These are phyloP conservation scores for Eupithecia insigniata DNA, from an alignment of 2,888 invertebrate genomes.

Conservation along the genomic window DNA sequence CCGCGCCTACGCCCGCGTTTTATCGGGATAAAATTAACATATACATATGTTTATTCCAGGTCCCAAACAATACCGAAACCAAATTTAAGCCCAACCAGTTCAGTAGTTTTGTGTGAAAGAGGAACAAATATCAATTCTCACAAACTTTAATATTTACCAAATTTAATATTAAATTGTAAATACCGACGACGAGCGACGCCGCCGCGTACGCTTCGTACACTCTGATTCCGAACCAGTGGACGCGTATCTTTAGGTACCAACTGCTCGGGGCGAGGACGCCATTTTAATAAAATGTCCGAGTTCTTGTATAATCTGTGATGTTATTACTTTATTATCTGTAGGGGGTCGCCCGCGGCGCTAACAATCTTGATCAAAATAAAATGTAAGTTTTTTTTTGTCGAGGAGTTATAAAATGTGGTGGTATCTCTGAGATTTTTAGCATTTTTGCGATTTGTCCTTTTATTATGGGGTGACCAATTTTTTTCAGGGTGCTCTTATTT, in stretches of 20 bases:
- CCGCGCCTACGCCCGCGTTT: no score
- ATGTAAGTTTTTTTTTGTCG: constrained; percentile 17
- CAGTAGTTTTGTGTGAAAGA: no score
- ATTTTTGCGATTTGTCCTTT: background rate
- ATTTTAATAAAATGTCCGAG: constrained; percentile 52
- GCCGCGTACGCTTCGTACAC: no score
- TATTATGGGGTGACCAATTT: background rate
- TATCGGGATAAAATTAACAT: no score
- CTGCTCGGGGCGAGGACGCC: constrained; percentile 53
- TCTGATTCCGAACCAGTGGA: no score
- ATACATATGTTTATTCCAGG: no score
- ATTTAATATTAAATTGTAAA: no score
- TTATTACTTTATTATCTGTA: constrained; percentile 39
- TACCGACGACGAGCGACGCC: no score
- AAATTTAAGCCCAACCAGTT: no score
- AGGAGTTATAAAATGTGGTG: constrained; percentile 16
- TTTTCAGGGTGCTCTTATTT: background rate
- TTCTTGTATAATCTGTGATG: constrained; percentile 30
- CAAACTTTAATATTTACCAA: no score
- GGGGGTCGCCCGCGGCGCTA: constrained; percentile 20
- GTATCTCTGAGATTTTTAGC: constrained; percentile 6
- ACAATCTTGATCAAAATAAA: constrained; percentile 25
- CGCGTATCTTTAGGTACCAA: background rate
- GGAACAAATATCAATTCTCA: no score
- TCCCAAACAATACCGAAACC: no score